These are phyloP conservation scores for Apteryx mantelli DNA, from an alignment of 2,113 vertebrate genomes.

Conservation along the genomic window DNA sequence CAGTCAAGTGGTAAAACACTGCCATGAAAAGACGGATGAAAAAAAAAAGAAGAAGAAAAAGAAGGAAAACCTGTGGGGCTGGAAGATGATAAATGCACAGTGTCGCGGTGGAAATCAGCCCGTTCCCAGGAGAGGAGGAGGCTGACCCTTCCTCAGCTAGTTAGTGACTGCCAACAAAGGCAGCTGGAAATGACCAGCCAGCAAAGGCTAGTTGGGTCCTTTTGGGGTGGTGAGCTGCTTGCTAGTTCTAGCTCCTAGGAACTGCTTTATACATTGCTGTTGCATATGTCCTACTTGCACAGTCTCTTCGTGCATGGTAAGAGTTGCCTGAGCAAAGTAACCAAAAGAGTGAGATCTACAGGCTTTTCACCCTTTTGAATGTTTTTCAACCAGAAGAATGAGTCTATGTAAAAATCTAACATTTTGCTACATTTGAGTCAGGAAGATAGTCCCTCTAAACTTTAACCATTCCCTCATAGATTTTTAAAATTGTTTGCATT, in stretches of 20 bases:
- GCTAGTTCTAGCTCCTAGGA: accelerated
- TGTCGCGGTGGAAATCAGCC: too few species aligned
- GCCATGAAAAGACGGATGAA: not conserved
- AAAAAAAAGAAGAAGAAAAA: too few species aligned
- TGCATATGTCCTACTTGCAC: not conserved
- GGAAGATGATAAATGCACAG: too few species aligned
- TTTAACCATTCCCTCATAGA: not conserved
- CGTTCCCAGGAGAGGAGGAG: too few species aligned
- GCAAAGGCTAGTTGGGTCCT: too few species aligned
- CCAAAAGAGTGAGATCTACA: not conserved
- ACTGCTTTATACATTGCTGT: accelerated
- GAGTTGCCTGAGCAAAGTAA: not conserved
- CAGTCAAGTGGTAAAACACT: not conserved
- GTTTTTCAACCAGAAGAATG: not conserved
- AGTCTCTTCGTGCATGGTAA: not conserved
- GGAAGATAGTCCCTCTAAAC: not conserved
- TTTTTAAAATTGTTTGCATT: not conserved
- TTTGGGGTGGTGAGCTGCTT: not conserved
- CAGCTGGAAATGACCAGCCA: too few species aligned
- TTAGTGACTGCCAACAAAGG: not conserved
- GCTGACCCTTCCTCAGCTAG: too few species aligned
- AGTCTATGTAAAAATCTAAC: not conserved
- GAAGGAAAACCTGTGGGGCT: too few species aligned
- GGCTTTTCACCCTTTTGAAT: accelerated
- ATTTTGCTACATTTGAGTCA: not conserved